These are phyloP conservation scores for Drosophila seguyi DNA, from an alignment of 1,140 invertebrate species.

Conservation along the genomic window DNA sequence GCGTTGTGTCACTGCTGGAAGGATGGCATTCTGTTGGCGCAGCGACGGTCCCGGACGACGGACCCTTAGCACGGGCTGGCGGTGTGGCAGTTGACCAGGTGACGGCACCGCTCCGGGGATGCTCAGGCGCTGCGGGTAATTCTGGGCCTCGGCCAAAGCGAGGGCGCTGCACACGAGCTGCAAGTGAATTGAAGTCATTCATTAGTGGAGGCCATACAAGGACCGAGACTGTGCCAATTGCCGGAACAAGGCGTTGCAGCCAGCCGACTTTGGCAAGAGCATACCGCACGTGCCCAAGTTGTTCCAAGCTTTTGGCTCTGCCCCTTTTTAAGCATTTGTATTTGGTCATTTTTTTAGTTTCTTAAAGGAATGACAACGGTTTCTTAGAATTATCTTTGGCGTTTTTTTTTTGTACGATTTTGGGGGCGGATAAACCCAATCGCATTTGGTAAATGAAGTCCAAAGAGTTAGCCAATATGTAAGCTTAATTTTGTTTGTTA, in stretches of 20 bases:
- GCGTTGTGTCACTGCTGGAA: slow-evolving; percentile 85
- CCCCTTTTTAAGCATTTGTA: slow-evolving; percentile 44
- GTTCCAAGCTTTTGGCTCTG: slow-evolving; percentile 20
- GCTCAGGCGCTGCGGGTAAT: slow-evolving; percentile 86
- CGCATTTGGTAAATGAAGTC: neutral
- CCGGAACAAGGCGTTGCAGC: slow-evolving; percentile 10
- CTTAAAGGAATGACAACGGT: neutral
- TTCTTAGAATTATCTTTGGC: slow-evolving; percentile 27
- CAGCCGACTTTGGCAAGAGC: slow-evolving; percentile 7
- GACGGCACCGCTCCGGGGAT: slow-evolving; percentile 88
- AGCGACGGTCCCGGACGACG: slow-evolving; percentile 84
- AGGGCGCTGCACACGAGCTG: slow-evolving; percentile 67
- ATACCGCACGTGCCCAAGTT: slow-evolving; percentile 52
- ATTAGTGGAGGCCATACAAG: slow-evolving; percentile 36
- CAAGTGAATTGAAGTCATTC: slow-evolving; percentile 10
- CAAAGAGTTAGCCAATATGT: neutral
- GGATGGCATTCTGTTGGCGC: slow-evolving; percentile 85
- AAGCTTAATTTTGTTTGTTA: neutral
- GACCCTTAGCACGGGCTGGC: slow-evolving; percentile 85
- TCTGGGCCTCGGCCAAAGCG: slow-evolving; percentile 83
- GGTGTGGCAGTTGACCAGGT: slow-evolving; percentile 85
- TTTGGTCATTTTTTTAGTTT: neutral
- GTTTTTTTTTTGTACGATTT: neutral
- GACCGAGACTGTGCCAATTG: slow-evolving; percentile 13
- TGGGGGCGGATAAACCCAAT: slow-evolving; percentile 8